These are phyloP conservation scores for Perca flavescens DNA, from an alignment of 2,113 vertebrate species.

Conservation along the genomic window DNA sequence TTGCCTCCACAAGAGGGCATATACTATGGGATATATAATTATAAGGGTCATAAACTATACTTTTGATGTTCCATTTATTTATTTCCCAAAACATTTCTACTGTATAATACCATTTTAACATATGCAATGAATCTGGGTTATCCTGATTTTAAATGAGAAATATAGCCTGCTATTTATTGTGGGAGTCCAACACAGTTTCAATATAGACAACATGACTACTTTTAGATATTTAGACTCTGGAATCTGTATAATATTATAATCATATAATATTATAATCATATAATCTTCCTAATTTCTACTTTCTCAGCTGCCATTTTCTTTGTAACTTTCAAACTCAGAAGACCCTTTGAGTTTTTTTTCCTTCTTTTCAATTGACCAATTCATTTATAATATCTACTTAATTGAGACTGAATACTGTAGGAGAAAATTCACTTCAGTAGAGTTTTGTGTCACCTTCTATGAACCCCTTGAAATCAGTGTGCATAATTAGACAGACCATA, in stretches of 20 bases:
- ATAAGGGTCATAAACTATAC: background rate
- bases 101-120: background rate
- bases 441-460: background rate
- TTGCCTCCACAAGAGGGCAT: slow-evolving; percentile 16
- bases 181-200: background rate
- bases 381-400: background rate
- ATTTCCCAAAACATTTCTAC: background rate
- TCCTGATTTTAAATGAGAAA: background rate
- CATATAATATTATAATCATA: background rate
- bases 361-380: background rate
- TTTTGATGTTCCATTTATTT: background rate
- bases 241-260: background rate
- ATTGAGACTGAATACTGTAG: background rate
- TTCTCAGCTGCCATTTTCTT: background rate
- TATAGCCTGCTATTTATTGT: background rate
- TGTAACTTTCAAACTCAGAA: background rate
- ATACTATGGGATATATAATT: background rate
- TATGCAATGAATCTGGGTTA: background rate
- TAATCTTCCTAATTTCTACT: background rate
- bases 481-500: too few relatives aligned
- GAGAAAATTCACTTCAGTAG: background rate
- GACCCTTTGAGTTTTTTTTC: too few relatives aligned
- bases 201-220: background rate
- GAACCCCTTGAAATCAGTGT: background rate
- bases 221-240: background rate